phyloP scores from a whole-genome alignment of 2,888 invertebrate species.

The Hirudinaria manillensis region DNA sequence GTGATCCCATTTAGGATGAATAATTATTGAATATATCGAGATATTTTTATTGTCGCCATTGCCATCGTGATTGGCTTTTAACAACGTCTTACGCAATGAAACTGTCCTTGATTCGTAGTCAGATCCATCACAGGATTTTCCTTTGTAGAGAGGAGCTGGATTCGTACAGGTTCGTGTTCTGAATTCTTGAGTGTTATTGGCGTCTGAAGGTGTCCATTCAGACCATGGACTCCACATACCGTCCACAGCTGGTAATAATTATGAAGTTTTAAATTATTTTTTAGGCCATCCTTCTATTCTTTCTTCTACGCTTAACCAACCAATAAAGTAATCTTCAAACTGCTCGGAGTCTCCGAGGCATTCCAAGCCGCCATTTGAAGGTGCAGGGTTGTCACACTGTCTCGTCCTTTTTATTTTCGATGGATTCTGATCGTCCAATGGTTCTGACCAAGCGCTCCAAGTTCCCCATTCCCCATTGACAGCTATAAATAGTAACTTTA shows the following conservation, averaged over 20 bases:
- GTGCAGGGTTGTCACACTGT: constrained; percentile 19
- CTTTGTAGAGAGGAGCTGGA: constrained; percentile 20
- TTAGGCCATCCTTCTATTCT: neutral
- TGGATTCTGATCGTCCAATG: neutral
- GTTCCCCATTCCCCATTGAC: constrained; percentile 13
- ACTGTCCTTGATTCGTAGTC: neutral
- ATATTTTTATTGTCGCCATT: too few species aligned
- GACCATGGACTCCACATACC: constrained; percentile 25
- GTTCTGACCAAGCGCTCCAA: constrained; percentile 21
- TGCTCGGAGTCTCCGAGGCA: neutral
- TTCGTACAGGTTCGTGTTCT: constrained; percentile 19
- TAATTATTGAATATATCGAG: too few species aligned
- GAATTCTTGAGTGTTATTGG: neutral
- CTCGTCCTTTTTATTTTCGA: neutral
- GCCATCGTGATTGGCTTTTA: too few species aligned
- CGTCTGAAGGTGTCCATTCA: neutral
- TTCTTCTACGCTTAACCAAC: neutral
- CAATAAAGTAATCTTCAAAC: neutral
- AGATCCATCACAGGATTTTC: constrained; percentile 6
- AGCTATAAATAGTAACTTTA: neutral
- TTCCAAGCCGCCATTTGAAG: constrained; percentile 19
- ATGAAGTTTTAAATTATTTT: neutral
- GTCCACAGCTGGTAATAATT: constrained; percentile 16
- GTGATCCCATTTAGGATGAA: too few species aligned
- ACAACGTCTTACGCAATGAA: constrained; percentile 15